Base-by-base conservation (phyloP, 2,113 vertebrate species). In the Trichomycterus rosablanca region DNA sequence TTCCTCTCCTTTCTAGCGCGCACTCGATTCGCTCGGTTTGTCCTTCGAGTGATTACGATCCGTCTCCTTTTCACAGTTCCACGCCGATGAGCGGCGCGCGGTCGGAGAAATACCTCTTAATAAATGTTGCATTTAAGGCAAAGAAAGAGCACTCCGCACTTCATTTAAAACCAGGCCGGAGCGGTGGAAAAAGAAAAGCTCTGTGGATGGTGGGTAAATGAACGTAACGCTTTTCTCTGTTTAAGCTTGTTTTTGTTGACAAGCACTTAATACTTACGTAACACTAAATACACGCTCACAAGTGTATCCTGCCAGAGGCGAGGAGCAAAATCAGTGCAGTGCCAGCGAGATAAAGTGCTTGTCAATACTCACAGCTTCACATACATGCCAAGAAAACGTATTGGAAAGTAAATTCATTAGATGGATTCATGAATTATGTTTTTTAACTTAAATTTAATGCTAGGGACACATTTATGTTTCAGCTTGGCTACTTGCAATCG, bases 31-130 rank as follows among this genome's bases (percentile, higher is more conserved):
- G 70, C 73, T 71, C 59, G 54, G 76, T 76, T 83, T 82, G 67
- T 50, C 72, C 71, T 71, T 71, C 63, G 63, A 76, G 78, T 77
- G 81, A 81, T 81, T 79, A 82, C 63, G 81, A 81, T 78, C 74
- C 68, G 45, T 73, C 70, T 73, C 68, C 60, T 76, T 74, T 74
- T 78, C 74, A 46, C 81, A 77, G 77, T 74, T 83, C 71, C 77
- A 61, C 66, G 16, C 51, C 51, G 72, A 60, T 50, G 61, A 75
- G 62, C 71, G 71, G 71, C 74, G 74, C 74, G 70, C 76, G 75
- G 76, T 71, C 55, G 74, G 75, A 78, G 62, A 68, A 77, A 81
- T 78, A 74, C 56, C 78, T 74, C 70, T 77, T 66, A 66, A 76
- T 70, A 80, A 83, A 81, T 76, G 77, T 74, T 77, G 80, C 81